Evolutionary conservation across 2,113 vertebrate species (phyloP), one percentile per base, ranked within the genome.

Genomic region (Cacatua alba): DNA sequence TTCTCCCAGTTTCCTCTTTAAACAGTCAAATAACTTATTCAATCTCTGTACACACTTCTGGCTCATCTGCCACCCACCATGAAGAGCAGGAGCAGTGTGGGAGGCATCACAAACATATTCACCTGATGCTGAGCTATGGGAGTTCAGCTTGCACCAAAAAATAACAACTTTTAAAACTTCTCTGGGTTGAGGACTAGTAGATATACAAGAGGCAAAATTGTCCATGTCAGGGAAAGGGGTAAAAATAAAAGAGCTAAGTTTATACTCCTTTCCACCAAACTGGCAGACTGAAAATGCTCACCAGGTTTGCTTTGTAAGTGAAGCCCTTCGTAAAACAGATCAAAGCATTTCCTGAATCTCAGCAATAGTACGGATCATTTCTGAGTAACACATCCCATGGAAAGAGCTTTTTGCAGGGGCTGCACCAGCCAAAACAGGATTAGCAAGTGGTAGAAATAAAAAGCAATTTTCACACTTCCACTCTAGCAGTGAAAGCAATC

Each of bases 351-450:
- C 70, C 74, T 25, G 4, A 68, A 79, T 88, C 83, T 65, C 89
- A 77, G 82, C 82, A 51, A 68, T 63, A 89, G 75, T 69, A 74
- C 0, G 2, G 82, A 87, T 75, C 59, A 59, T 82, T 93, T 74
- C 94, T 37, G 91, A 94, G 94, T 92, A 95, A 96, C 96, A 94
- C 89, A 95, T 95, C 75, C 88, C 88, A 82, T 76, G 88, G 82
- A 95, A 78, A 94, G 67, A 94, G 71, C 78, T 85, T 68, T 87
- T 82, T 86, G 86, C 86, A 94, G 83, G 84, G 86, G 84, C 92
- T 91, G 93, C 84, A 95, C 37, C 94, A 96, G 94, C 87, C 95
- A 95, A 94, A 97, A 97, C 82, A 95, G 94, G 93, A 94, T 97
- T 93, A 96, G 93, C 90, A 95, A 95, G 94, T 79, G 87, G 87